A percentile compares a stretch with the other conserved stretches of the same genome.
Evolutionary conservation across 2,797 vertebrate species (phyloP).

Genomic region (Hypotaenidia okinawae): DNA sequence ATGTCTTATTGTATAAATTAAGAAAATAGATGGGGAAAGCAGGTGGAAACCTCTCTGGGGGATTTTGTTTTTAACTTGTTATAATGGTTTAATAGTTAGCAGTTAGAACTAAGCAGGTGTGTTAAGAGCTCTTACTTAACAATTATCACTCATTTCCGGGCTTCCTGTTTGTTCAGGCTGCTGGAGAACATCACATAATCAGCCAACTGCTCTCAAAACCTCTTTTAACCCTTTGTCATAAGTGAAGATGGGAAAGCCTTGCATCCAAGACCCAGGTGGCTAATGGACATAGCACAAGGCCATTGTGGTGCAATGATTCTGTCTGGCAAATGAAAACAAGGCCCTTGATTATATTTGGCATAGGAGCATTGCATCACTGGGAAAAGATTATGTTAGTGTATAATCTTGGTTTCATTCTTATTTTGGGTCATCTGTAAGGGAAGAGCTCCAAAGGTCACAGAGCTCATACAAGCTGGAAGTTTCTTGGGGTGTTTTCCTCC

Average conservation of each 20-base stretch:
- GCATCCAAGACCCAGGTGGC: rapidly evolving
- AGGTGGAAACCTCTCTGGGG: slow-evolving; percentile 46
- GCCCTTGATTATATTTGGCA: background rate
- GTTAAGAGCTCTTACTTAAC: slow-evolving; percentile 72
- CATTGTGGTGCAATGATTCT: background rate
- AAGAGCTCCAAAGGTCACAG: background rate
- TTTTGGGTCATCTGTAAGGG: background rate
- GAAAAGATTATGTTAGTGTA: background rate
- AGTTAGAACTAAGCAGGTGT: slow-evolving; percentile 74
- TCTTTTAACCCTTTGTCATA: slow-evolving; percentile 43
- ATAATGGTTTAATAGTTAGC: slow-evolving; percentile 69
- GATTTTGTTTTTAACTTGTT: slow-evolving; percentile 59
- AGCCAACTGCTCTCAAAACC: background rate
- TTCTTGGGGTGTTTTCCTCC: background rate
- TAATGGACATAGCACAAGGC: background rate
- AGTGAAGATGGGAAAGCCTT: background rate
- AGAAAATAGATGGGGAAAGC: slow-evolving; percentile 49
- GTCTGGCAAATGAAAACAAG: background rate
- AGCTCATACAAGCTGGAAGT: background rate
- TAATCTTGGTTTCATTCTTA: background rate
- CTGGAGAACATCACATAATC: slow-evolving; percentile 56
- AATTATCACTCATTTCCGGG: slow-evolving; percentile 75
- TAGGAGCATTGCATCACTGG: background rate
- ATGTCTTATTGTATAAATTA: slow-evolving; percentile 32
- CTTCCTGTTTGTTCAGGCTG: slow-evolving; percentile 74